A percentile compares a stretch with the other conserved stretches of the same genome.
Conservation (phyloP, 2,888 invertebrate species). For the Parasteatoda lunata region DNA sequence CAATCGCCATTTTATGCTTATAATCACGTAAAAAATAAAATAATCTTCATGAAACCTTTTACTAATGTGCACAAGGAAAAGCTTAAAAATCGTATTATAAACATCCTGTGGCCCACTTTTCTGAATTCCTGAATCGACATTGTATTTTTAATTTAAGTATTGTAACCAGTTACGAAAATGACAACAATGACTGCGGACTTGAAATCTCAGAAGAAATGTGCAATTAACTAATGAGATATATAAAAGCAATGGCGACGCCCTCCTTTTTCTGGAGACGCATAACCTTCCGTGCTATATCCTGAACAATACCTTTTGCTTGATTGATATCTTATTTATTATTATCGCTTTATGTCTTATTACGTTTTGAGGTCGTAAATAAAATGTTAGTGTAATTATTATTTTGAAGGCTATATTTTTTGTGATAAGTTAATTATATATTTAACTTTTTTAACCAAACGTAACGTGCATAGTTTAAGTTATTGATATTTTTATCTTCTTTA, state of each 20-base stretch:
- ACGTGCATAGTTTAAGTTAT: no score
- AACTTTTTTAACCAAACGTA: no score
- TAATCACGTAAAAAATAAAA: no score
- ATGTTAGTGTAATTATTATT: background rate
- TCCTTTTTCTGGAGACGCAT: background rate
- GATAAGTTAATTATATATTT: background rate
- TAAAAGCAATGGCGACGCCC: constrained; percentile 35
- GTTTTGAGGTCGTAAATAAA: no score
- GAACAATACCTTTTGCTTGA: background rate
- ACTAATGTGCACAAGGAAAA: no score
- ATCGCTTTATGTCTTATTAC: background rate
- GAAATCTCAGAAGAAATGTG: constrained; percentile 7
- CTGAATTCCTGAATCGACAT: background rate
- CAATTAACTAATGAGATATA: constrained; percentile 57
- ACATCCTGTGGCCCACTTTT: background rate
- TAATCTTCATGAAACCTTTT: no score
- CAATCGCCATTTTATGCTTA: no score
- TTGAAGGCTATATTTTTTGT: background rate
- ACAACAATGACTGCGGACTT: background rate
- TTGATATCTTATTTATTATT: background rate
- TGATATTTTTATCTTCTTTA: no score
- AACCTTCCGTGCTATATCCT: background rate
- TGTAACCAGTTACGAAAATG: background rate
- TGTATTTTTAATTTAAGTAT: background rate
- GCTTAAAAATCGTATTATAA: background rate